Percentiles rank a stretch among this genome's conserved stretches.
These are phyloP conservation scores for Pangasius macronema DNA, from an alignment of 2,797 vertebrate genomes.

Conservation along the genomic window DNA sequence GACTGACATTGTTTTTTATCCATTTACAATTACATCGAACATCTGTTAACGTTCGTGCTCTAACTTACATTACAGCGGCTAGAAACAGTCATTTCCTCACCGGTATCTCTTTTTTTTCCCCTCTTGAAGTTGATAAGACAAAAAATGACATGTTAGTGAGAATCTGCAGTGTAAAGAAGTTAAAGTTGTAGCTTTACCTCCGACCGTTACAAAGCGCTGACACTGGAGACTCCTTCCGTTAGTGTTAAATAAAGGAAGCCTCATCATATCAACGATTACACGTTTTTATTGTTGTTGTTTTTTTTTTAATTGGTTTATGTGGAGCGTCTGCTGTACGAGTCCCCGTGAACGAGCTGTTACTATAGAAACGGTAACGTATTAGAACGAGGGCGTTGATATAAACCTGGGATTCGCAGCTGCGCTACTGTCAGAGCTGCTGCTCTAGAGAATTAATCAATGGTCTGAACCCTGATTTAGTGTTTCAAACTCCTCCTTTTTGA, in stretches of 20 bases:
- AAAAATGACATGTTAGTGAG: not conserved
- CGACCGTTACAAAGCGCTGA: not conserved
- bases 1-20: not conserved
- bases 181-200: not conserved
- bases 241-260: not conserved
- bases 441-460: not conserved
- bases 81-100: not conserved
- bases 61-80: not conserved
- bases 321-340: not conserved
- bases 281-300: not conserved
- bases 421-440: not conserved
- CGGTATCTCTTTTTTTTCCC: not conserved
- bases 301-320: not conserved
- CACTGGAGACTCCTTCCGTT: not conserved
- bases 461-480: too few species aligned
- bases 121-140: not conserved
- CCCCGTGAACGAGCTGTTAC: not conserved
- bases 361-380: not conserved
- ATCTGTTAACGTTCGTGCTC: not conserved
- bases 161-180: not conserved
- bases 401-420: not conserved
- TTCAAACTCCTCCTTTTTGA: conserved; percentile 26
- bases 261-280: not conserved
- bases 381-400: not conserved
- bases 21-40: not conserved